phyloP scores from a whole-genome alignment of 35 echinoderm and acorn worm species.

The Lytechinus pictus region DNA sequence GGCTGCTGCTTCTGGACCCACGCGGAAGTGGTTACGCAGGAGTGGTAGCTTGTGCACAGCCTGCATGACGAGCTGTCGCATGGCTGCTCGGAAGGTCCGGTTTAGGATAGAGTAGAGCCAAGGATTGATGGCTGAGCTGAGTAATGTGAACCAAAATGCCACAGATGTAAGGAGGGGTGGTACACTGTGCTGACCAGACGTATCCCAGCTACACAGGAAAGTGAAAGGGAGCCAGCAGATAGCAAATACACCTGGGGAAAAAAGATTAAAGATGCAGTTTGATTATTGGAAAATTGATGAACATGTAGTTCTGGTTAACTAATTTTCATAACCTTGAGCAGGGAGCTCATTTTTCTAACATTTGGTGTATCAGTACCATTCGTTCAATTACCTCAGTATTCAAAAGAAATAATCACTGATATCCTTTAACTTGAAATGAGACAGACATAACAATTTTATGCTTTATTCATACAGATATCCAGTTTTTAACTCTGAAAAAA shows the following conservation, averaged over 20 bases:
- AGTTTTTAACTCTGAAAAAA: no score
- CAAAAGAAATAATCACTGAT: no score
- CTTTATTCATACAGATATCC: no score
- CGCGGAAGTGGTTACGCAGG: slow-evolving; percentile 47
- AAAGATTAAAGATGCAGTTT: slow-evolving; percentile 6
- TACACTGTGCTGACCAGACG: not conserved
- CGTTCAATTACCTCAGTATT: no score
- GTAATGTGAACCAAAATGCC: slow-evolving; percentile 74
- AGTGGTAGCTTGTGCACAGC: slow-evolving; percentile 26
- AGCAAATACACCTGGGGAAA: slow-evolving; percentile 75
- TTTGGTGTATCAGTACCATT: no score
- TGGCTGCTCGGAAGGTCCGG: slow-evolving; percentile 72
- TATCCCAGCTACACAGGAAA: slow-evolving; percentile 56
- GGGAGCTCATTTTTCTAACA: no score
- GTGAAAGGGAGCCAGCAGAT: slow-evolving; percentile 93
- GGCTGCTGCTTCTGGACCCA: slow-evolving; percentile 9
- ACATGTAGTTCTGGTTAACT: no score
- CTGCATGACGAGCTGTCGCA: slow-evolving; percentile 47
- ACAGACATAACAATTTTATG: no score
- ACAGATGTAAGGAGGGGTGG: slow-evolving; percentile 49
- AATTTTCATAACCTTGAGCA: no score
- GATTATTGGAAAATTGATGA: no score
- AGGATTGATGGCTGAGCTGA: slow-evolving; percentile 94
- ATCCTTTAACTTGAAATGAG: no score
- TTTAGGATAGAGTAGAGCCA: slow-evolving; percentile 93